Evolutionary conservation across 2,888 invertebrate species (phyloP).

Genomic region (Venusia cambrica): DNA sequence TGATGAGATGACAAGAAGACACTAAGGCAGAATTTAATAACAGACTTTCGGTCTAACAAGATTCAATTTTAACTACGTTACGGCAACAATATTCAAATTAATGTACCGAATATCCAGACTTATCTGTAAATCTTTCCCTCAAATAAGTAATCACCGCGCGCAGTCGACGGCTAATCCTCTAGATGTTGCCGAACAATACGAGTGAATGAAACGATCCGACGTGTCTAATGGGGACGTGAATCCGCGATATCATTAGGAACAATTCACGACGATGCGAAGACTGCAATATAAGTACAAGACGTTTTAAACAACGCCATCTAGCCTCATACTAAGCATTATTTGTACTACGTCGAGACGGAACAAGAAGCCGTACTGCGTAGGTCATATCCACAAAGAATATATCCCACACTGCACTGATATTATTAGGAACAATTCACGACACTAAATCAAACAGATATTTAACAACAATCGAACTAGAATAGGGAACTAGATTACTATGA

Average conservation of each 20-base stretch:
- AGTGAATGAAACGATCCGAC: slow-evolving; percentile 19
- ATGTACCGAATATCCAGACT: slow-evolving; percentile 10
- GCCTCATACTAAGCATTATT: too few species aligned
- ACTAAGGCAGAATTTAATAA: slow-evolving; percentile 8
- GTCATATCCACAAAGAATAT: too few species aligned
- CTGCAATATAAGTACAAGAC: too few species aligned
- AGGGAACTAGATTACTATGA: too few species aligned
- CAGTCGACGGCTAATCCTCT: slow-evolving; percentile 20
- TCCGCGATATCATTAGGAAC: slow-evolving; percentile 40
- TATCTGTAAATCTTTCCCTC: slow-evolving; percentile 21
- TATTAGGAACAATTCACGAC: too few species aligned
- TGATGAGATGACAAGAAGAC: slow-evolving; percentile 1
- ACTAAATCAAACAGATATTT: too few species aligned
- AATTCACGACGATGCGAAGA: too few species aligned
- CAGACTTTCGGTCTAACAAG: slow-evolving; percentile 5
- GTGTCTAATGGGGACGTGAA: slow-evolving; percentile 24
- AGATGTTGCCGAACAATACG: slow-evolving; percentile 19
- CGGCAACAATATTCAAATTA: slow-evolving; percentile 15
- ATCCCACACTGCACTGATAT: too few species aligned
- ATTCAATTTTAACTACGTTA: slow-evolving; percentile 12
- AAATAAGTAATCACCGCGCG: slow-evolving; percentile 21
- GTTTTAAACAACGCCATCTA: too few species aligned
- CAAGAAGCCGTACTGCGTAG: too few species aligned
- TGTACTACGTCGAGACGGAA: too few species aligned
- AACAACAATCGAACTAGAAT: too few species aligned